Evolutionary conservation across 2,113 vertebrate species (phyloP).

Genomic region (Hippocampus barbouri): DNA sequence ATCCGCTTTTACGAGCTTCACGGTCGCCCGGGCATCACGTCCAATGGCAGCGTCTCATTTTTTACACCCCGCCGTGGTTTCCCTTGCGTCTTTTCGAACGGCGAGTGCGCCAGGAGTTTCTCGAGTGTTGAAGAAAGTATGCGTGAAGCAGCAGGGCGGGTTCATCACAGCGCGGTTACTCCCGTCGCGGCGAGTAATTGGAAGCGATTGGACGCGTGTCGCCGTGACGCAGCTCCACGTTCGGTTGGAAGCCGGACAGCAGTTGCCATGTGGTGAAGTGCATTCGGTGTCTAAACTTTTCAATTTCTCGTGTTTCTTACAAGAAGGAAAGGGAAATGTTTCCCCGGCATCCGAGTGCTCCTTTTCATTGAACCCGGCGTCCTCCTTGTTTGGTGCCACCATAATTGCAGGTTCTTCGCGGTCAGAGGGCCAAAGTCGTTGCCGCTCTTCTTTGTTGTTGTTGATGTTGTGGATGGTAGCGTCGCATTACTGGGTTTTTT

Average conservation of each 20-base stretch:
- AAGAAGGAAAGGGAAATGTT: background rate
- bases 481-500: background rate
- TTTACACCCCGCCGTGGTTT: background rate
- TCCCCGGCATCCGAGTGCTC: too few species aligned
- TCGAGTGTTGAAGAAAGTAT: too few species aligned
- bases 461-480: background rate
- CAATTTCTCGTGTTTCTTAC: background rate
- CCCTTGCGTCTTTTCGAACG: background rate
- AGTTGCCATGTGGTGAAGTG: background rate
- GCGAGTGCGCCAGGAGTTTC: too few species aligned
- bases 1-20: conserved; percentile 39
- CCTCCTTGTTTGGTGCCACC: background rate
- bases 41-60: background rate
- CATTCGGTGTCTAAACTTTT: background rate
- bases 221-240: background rate
- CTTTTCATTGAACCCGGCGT: background rate
- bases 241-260: background rate
- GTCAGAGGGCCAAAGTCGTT: background rate
- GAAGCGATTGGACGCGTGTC: background rate
- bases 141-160: too few species aligned
- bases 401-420: background rate
- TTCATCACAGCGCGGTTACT: too few species aligned
- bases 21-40: conserved; percentile 27
- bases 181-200: too few species aligned
- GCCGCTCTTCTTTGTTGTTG: background rate